phyloP scores from a whole-genome alignment of 1,140 invertebrate genomes.

The Grapholita molesta region DNA sequence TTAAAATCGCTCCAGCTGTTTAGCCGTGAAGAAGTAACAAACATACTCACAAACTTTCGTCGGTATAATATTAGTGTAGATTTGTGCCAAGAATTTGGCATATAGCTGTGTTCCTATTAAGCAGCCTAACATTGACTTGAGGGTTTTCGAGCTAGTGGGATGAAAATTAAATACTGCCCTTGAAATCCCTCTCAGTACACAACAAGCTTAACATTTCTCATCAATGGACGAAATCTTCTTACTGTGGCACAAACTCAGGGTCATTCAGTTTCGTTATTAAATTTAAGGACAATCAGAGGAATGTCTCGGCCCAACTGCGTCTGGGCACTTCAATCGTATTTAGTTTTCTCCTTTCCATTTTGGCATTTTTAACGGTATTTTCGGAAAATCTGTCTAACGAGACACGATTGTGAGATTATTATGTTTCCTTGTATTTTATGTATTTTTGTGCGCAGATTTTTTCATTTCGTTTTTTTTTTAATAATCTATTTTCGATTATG shows the following conservation, averaged over 20 bases:
- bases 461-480: background rate
- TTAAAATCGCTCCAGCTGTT: background rate
- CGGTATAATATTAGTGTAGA: background rate
- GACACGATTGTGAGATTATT: background rate
- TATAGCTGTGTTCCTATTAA: too few species aligned
- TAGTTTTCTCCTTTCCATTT: background rate
- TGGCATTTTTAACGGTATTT: background rate
- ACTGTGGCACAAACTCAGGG: conserved; percentile 30
- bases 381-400: background rate
- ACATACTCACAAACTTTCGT: background rate
- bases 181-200: conserved; percentile 20
- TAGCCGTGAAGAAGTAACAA: background rate
- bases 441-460: background rate
- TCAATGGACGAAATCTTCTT: conserved; percentile 37
- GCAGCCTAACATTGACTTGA: too few species aligned
- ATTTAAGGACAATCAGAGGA: conserved; percentile 51
- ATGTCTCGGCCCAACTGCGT: conserved; percentile 20
- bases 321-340: background rate
- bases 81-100: too few species aligned
- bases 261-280: conserved; percentile 58
- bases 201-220: background rate
- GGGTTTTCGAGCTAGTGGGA: too few species aligned
- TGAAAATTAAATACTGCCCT: too few species aligned
- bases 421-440: background rate
- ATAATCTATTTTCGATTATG: background rate